Conservation (phyloP, 1,140 invertebrate species). For the Drosophila persimilis region DNA sequence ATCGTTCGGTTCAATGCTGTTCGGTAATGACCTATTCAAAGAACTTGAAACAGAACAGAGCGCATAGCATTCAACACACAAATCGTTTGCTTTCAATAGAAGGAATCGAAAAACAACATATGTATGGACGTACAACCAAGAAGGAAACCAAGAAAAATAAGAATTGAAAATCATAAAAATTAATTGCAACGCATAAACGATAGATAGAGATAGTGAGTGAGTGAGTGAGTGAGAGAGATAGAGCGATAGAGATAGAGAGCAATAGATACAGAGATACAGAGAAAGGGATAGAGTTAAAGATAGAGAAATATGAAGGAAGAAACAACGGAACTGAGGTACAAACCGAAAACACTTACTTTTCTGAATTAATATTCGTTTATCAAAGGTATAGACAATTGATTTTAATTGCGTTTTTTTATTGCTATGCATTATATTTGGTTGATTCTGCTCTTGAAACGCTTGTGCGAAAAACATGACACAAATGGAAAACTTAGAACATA, state of each 20-base stretch:
- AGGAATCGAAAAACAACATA: conserved; percentile 32
- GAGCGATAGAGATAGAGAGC: conserved; percentile 21
- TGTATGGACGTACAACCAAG: conserved; percentile 39
- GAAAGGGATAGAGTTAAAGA: conserved; percentile 23
- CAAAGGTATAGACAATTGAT: conserved; percentile 63
- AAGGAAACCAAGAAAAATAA: conserved; percentile 21
- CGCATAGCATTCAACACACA: conserved; percentile 69
- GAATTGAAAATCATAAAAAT: conserved; percentile 55
- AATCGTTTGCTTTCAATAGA: conserved; percentile 46
- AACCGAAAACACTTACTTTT: conserved; percentile 73
- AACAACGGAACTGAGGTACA: conserved; percentile 65
- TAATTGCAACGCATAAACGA: conserved; percentile 58
- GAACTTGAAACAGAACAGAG: conserved; percentile 66
- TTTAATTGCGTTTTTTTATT: conserved; percentile 45
- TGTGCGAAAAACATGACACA: conserved; percentile 61
- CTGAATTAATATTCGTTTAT: conserved; percentile 60
- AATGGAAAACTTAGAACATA: conserved; percentile 58
- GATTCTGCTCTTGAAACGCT: conserved; percentile 32
- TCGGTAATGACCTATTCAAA: conserved; percentile 61
- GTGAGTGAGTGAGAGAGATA: neutral
- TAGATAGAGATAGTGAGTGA: conserved; percentile 33
- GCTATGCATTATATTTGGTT: conserved; percentile 47
- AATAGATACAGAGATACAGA: conserved; percentile 16
- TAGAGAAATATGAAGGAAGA: conserved; percentile 40
- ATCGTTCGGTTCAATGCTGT: conserved; percentile 39